Base-by-base conservation (phyloP, 2,113 vertebrate genomes). In the Bubo blakistoni region DNA sequence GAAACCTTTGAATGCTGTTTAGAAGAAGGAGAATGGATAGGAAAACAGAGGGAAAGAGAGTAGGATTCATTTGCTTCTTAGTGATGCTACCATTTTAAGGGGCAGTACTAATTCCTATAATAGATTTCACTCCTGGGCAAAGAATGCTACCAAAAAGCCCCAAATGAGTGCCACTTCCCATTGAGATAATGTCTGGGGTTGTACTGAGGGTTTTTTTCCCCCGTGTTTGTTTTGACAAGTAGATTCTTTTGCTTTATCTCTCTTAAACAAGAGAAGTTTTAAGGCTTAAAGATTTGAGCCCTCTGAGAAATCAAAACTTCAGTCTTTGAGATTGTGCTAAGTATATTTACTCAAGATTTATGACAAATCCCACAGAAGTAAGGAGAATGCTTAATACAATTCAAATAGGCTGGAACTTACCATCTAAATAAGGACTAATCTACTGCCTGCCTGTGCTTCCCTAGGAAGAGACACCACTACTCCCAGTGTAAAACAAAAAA, bases 191-290 rank as follows among this genome's bases (percentile, higher is more conserved):
- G 95, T 95, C 94, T 94, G 74, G 79, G 89, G 90, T 94, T 98
- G 88, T 94, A 85, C 91, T 73, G 91, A 92, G 82, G 71, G 11
- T 4, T 87, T 90, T 94, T 86, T 92, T 4, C 47, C 57, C 66
- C 32, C 7, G 46, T 96, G 82, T 98, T 98, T 97, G 91, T 98
- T 98, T 97, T 97, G 86, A 97, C 86, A 97, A 97, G 93, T 94
- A 93, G 94, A 67, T 96, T 97, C 58, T 96, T 97, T 97, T 96
- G 92, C 96, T 97, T 98, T 97, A 97, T 97, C 94, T 97, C 90
- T 90, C 86, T 97, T 96, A 92, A 96, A 83, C 89, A 96, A 94
- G 92, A 95, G 70, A 71, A 78, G 88, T 94, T 93, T 96, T 95
- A 97, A 96, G 87, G 93, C 94, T 97, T 97, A 97, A 93, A 95